Conservation (phyloP, 1,140 invertebrate genomes). For the Octopus bimaculoides region DNA sequence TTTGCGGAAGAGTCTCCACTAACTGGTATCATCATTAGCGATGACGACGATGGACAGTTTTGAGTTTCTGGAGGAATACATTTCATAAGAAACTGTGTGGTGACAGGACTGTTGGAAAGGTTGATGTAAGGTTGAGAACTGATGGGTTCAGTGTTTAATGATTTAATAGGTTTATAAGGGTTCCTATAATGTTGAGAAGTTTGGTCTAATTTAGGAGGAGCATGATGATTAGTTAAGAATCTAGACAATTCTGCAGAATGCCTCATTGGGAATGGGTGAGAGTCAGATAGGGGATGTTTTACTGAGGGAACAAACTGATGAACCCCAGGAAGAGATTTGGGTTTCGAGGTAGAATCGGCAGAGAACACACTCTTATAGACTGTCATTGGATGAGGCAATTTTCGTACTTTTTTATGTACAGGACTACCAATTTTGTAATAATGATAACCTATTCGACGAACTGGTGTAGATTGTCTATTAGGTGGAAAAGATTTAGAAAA, state of each 20-base stretch:
- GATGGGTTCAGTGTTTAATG: not conserved
- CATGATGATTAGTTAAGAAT: not conserved
- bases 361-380: not conserved
- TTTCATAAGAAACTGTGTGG: not conserved
- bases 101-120: not conserved
- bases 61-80: not conserved
- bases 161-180: not conserved
- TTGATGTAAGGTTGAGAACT: not conserved
- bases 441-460: not conserved
- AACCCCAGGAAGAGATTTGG: not conserved
- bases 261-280: not conserved
- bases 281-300: not conserved
- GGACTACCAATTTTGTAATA: not conserved
- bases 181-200: not conserved
- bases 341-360: conserved; percentile 10
- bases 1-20: not conserved
- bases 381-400: not conserved
- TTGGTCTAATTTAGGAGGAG: not conserved
- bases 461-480: not conserved
- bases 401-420: conserved; percentile 5
- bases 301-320: not conserved
- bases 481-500: conserved; percentile 1
- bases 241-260: not conserved
- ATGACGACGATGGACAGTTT: not conserved
- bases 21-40: conserved; percentile 4